These are phyloP conservation scores for Cinclus mexicanus DNA, from an alignment of 2,113 vertebrate genomes.

Conservation along the genomic window DNA sequence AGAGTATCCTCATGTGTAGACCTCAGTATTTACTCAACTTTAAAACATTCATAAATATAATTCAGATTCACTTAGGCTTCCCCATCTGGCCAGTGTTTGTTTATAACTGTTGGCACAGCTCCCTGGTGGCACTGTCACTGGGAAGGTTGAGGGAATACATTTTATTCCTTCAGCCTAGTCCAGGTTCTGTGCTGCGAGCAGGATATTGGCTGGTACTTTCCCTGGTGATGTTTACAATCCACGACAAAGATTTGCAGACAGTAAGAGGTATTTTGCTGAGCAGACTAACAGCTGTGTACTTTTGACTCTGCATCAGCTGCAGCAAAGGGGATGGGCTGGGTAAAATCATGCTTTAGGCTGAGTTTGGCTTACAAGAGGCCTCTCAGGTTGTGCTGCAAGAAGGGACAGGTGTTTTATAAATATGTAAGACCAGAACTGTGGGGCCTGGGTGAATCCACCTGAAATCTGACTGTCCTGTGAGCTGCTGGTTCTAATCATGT, in stretches of 20 bases:
- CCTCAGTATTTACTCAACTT: background rate
- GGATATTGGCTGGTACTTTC: background rate
- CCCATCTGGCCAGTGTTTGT: background rate
- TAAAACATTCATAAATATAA: background rate
- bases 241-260: background rate
- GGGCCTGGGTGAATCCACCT: background rate
- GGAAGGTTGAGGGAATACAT: background rate
- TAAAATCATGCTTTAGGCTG: background rate
- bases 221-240: background rate
- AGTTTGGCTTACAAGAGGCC: background rate
- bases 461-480: background rate
- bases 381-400: background rate
- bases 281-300: background rate
- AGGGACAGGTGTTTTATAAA: background rate
- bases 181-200: background rate
- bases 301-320: background rate
- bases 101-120: background rate
- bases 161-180: background rate
- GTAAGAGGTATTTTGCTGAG: background rate
- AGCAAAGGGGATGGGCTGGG: background rate
- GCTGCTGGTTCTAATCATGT: background rate
- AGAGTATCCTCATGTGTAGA: background rate
- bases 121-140: background rate
- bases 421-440: accelerated
- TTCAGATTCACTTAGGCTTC: background rate